A percentile compares a stretch with the other conserved stretches of the same genome.
Evolutionary conservation across 2,888 invertebrate genomes (phyloP).

Genomic region (Agrochola macilenta): DNA sequence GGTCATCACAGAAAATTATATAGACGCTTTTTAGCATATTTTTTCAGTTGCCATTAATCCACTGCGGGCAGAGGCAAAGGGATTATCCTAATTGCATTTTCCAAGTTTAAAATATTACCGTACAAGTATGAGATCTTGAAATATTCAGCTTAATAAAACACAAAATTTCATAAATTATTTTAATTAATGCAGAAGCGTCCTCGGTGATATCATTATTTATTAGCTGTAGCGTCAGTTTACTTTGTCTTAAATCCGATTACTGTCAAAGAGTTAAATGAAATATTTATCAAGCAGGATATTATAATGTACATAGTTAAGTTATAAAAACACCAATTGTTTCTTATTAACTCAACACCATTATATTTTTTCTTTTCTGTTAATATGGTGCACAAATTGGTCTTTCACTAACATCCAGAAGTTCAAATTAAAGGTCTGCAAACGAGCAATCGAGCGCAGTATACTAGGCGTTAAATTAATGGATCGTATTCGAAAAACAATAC

Average conservation of each 20-base stretch:
- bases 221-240: conserved; percentile 27
- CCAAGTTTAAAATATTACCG: conserved; percentile 18
- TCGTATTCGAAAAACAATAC: no score
- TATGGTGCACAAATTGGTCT: no score
- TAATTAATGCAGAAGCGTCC: conserved; percentile 40
- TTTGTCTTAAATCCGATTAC: conserved; percentile 33
- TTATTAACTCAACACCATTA: background rate
- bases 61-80: background rate
- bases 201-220: conserved; percentile 46
- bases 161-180: conserved; percentile 29
- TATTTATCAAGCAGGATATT: background rate
- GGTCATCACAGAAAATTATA: background rate
- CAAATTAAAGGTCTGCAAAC: no score
- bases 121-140: conserved; percentile 10
- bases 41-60: conserved; percentile 13
- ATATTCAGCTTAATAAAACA: conserved; percentile 33
- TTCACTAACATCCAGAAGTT: no score
- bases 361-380: background rate
- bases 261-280: conserved; percentile 24
- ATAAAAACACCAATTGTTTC: background rate
- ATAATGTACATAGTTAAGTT: background rate
- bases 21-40: background rate
- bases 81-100: conserved; percentile 27
- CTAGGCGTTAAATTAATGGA: no score
- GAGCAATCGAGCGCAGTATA: no score